Conservation (phyloP, 2,888 invertebrate species). For the Nasonia oneida region DNA sequence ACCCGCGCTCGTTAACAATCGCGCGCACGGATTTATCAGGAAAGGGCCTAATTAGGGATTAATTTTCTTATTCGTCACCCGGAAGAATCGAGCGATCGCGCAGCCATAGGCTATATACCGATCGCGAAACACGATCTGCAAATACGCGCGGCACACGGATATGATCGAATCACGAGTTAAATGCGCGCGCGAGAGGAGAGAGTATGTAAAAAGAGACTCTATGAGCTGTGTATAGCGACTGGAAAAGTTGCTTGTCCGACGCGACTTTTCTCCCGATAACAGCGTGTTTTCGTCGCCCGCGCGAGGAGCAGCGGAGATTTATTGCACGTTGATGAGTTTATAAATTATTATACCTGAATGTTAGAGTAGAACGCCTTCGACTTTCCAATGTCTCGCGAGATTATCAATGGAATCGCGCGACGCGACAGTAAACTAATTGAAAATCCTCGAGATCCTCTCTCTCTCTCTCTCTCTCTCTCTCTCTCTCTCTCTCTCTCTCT, state of each 20-base stretch:
- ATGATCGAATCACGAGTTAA: constrained; percentile 63
- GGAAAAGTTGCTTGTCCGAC: too few relatives aligned
- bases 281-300: neutral
- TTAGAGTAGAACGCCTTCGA: neutral
- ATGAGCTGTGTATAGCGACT: too few relatives aligned
- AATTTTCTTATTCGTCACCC: constrained; percentile 58
- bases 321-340: neutral
- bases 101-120: neutral
- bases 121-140: constrained; percentile 28
- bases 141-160: neutral
- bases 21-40: neutral
- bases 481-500: too few relatives aligned
- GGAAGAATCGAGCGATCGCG: constrained; percentile 33
- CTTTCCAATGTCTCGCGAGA: neutral
- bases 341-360: too few relatives aligned
- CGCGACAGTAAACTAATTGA: constrained; percentile 44
- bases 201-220: constrained; percentile 55
- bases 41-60: constrained; percentile 58
- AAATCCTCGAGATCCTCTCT: constrained; percentile 20
- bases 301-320: neutral
- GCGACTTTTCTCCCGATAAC: too few relatives aligned
- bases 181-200: constrained; percentile 37
- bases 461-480: too few relatives aligned
- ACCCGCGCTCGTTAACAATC: too few relatives aligned
- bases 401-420: constrained; percentile 49